Conservation (phyloP, 2,888 invertebrate species). For the Cerastis rubricosa region DNA sequence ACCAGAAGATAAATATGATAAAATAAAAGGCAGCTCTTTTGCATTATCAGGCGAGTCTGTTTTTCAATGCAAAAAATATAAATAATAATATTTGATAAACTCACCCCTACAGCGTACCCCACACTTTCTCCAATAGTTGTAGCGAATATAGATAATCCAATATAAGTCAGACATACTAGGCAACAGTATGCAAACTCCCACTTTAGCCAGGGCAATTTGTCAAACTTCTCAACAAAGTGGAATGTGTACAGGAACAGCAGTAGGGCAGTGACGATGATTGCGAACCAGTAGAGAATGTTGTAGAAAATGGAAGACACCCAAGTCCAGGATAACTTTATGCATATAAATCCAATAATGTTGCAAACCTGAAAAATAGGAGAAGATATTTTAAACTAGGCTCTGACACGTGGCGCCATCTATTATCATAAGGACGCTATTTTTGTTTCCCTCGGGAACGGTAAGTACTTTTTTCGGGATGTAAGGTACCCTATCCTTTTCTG, state of each 20-base stretch:
- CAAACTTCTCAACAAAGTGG: conserved; percentile 95
- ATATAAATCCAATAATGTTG: conserved; percentile 95
- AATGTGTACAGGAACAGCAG: conserved; percentile 94
- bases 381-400: neutral
- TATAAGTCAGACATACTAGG: conserved; percentile 93
- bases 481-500: too few relatives aligned
- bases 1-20: neutral
- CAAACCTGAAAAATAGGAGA: conserved; percentile 87
- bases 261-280: conserved; percentile 94
- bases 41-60: neutral
- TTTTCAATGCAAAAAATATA: neutral
- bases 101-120: conserved; percentile 94
- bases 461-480: too few relatives aligned
- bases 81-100: conserved; percentile 71
- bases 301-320: conserved; percentile 93
- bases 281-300: conserved; percentile 95
- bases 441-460: too few relatives aligned
- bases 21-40: neutral
- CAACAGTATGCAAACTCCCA: conserved; percentile 94
- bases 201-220: conserved; percentile 95
- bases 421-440: too few relatives aligned
- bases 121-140: conserved; percentile 90
- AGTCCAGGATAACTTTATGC: conserved; percentile 92
- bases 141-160: conserved; percentile 94
- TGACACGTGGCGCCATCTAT: too few relatives aligned